A percentile compares a stretch with the other conserved stretches of the same genome.
Conservation (phyloP, 23 tunicate species). For the Oikopleura dioica region DNA sequence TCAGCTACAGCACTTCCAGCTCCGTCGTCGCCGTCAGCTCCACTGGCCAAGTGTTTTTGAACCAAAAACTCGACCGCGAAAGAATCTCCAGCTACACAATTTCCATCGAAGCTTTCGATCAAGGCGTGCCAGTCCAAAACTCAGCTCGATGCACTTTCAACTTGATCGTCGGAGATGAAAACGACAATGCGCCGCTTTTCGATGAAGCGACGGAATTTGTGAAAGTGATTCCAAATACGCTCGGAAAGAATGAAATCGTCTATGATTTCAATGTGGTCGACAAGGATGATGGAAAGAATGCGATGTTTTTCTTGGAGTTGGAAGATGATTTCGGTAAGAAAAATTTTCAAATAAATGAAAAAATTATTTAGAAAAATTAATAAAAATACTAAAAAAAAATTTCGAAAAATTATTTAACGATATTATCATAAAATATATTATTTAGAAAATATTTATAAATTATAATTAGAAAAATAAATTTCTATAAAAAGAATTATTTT, state of each 20-base stretch:
- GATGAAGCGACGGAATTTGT: background rate
- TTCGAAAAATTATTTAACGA: too few relatives aligned
- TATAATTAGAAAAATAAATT: too few relatives aligned
- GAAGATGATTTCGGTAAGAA: background rate
- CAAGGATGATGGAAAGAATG: background rate
- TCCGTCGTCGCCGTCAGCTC: background rate
- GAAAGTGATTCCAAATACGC: background rate
- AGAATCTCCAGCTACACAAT: background rate
- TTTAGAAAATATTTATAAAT: too few relatives aligned
- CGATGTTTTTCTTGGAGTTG: background rate
- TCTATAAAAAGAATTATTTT: too few relatives aligned
- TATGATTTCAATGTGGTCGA: background rate
- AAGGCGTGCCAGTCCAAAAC: background rate
- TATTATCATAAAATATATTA: too few relatives aligned
- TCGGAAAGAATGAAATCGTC: background rate
- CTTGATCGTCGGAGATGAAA: background rate
- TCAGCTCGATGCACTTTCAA: background rate
- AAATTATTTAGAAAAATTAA: too few relatives aligned
- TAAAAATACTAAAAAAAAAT: too few relatives aligned
- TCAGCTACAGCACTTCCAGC: background rate
- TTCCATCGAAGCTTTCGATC: background rate
- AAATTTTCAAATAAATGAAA: too few relatives aligned
- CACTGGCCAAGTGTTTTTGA: conserved; percentile 4
- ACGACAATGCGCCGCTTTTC: background rate
- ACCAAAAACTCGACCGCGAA: background rate